Conservation (phyloP, 2,888 invertebrate species). For the Aphodius sticticus region DNA sequence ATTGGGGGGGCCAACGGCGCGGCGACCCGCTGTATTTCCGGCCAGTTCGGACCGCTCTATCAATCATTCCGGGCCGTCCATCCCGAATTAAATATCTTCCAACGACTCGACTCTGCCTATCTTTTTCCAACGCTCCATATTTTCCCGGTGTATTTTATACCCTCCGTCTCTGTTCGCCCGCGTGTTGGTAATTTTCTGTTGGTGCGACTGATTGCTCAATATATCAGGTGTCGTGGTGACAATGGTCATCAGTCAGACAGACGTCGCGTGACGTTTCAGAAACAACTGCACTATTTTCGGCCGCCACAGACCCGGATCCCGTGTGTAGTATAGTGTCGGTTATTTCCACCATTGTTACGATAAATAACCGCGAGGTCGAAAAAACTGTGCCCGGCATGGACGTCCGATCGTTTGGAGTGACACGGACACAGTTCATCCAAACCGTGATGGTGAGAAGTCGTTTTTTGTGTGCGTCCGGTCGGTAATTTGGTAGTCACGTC, state of each 20-base stretch:
- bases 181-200: constrained; percentile 36
- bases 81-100: constrained; percentile 22
- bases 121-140: constrained; percentile 20
- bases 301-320: neutral
- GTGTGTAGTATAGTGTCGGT: constrained; percentile 25
- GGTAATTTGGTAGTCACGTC: neutral
- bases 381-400: constrained; percentile 13
- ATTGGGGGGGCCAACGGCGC: constrained; percentile 15
- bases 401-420: constrained; percentile 18
- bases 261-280: constrained; percentile 38
- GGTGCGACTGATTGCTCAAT: constrained; percentile 46
- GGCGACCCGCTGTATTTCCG: constrained; percentile 35
- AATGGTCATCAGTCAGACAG: constrained; percentile 51
- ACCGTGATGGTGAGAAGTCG: constrained; percentile 6
- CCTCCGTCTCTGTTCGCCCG: constrained; percentile 29
- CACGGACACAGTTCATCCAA: constrained; percentile 16
- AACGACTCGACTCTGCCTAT: constrained; percentile 14
- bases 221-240: constrained; percentile 54
- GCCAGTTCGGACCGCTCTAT: constrained; percentile 40
- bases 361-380: constrained; percentile 24
- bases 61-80: constrained; percentile 37
- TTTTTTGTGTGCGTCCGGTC: neutral
- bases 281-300: constrained; percentile 33
- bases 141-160: neutral
- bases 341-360: constrained; percentile 29